Conservation (phyloP, 1,140 invertebrate genomes). For the Zaprionus lachaisei region DNA sequence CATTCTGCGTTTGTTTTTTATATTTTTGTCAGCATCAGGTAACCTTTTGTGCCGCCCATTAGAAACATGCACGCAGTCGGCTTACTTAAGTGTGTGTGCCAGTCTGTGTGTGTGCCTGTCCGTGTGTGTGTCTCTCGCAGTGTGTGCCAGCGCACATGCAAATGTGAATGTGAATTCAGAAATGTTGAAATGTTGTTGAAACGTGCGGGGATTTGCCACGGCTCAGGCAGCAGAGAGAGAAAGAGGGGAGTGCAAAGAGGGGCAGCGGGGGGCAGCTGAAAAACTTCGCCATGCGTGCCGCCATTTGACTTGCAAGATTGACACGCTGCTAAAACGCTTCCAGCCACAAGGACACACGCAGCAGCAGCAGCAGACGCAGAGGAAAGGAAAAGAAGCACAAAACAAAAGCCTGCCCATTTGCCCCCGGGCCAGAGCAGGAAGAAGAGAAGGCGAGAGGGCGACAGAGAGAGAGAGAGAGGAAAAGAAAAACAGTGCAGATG, state of each 20-base stretch:
- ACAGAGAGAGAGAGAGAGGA: background rate
- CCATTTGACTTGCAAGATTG: conserved; percentile 80
- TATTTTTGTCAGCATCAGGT: conserved; percentile 70
- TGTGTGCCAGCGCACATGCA: conserved; percentile 40
- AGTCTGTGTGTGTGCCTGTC: conserved; percentile 20
- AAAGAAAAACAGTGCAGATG: conserved; percentile 72
- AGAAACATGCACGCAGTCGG: conserved; percentile 80
- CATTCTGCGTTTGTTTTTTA: conserved; percentile 28
- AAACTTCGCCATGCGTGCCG: conserved; percentile 79
- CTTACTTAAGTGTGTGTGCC: conserved; percentile 72
- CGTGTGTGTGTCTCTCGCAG: conserved; percentile 11
- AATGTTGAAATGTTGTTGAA: conserved; percentile 68
- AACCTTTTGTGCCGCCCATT: conserved; percentile 82
- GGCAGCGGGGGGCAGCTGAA: conserved; percentile 25
- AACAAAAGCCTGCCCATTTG: conserved; percentile 35
- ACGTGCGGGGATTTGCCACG: conserved; percentile 74
- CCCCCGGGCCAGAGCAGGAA: background rate
- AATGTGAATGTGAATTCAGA: conserved; percentile 54
- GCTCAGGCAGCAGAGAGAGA: conserved; percentile 21
- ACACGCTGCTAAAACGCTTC: conserved; percentile 71
- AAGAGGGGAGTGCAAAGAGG: background rate
- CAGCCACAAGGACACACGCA: conserved; percentile 22
- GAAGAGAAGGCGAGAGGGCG: no score
- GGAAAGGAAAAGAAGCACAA: conserved; percentile 14
- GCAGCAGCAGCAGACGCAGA: conserved; percentile 9